Evolutionary conservation across 2,888 invertebrate species (phyloP).

Genomic region (Gisinianus flammeolus): DNA sequence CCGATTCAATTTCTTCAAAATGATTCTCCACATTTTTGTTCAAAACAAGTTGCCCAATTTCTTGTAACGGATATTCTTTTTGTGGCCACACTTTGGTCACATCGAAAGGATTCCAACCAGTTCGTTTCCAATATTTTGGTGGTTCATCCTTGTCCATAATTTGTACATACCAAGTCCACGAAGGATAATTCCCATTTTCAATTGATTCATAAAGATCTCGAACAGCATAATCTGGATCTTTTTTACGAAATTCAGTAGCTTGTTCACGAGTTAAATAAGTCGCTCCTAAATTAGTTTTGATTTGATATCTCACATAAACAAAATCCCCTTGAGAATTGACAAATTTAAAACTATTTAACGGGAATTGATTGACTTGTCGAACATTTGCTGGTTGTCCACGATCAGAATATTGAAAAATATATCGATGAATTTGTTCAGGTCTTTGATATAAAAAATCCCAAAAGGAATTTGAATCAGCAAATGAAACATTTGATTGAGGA

Average conservation of each 20-base stretch:
- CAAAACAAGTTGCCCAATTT: slow-evolving; percentile 83
- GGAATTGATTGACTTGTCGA: slow-evolving; percentile 93
- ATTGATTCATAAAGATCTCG: slow-evolving; percentile 61
- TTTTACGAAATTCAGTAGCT: neutral
- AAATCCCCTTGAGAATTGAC: slow-evolving; percentile 76
- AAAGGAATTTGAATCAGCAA: slow-evolving; percentile 63
- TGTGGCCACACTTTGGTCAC: slow-evolving; percentile 79
- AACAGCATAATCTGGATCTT: neutral
- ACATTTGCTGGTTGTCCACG: slow-evolving; percentile 92
- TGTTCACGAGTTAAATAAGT: neutral
- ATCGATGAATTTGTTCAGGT: slow-evolving; percentile 88
- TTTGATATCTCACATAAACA: slow-evolving; percentile 70
- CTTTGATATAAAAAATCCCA: slow-evolving; percentile 92
- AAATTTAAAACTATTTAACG: slow-evolving; percentile 91
- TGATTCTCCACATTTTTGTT: slow-evolving; percentile 91
- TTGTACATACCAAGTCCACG: slow-evolving; percentile 64
- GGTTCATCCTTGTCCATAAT: slow-evolving; percentile 63
- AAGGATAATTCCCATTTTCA: slow-evolving; percentile 62
- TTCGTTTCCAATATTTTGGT: slow-evolving; percentile 55
- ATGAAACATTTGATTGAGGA: neutral
- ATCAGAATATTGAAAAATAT: slow-evolving; percentile 84
- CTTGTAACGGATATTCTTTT: slow-evolving; percentile 82
- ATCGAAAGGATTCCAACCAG: slow-evolving; percentile 64
- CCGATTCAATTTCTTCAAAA: slow-evolving; percentile 91
- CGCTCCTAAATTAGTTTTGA: slow-evolving; percentile 63